Evolutionary conservation across 1,140 invertebrate genomes (phyloP).

Genomic region (Liolophura sinensis): DNA sequence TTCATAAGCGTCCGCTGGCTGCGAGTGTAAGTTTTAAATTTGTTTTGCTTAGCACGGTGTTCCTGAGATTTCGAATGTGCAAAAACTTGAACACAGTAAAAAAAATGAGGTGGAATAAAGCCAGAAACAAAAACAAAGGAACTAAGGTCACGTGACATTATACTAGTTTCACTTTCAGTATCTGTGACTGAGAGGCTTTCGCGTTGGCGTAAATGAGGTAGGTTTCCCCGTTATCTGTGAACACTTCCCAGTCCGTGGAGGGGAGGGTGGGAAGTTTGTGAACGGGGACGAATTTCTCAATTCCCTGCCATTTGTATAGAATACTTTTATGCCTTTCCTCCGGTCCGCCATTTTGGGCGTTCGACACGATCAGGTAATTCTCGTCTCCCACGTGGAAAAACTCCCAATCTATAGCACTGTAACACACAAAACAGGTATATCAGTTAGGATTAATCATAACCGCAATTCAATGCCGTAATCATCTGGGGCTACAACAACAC

Average conservation of each 20-base stretch:
- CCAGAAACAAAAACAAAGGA: too few relatives aligned
- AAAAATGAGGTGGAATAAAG: too few relatives aligned
- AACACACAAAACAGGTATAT: conserved; percentile 8
- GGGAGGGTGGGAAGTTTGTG: conserved; percentile 45
- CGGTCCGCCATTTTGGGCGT: conserved; percentile 45
- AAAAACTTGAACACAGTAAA: too few relatives aligned
- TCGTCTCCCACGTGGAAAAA: conserved; percentile 47
- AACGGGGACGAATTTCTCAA: conserved; percentile 52
- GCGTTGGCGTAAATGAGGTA: conserved; percentile 51
- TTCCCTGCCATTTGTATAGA: conserved; percentile 54
- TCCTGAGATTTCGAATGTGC: too few relatives aligned
- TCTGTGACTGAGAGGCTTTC: conserved; percentile 40
- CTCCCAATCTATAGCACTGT: conserved; percentile 56
- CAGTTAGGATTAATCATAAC: neutral
- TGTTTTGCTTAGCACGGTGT: too few relatives aligned
- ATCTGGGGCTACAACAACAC: too few relatives aligned
- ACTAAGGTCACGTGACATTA: conserved; percentile 2
- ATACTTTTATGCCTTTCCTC: conserved; percentile 32
- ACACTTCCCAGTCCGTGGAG: conserved; percentile 51
- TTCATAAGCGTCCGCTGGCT: too few relatives aligned
- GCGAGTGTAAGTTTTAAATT: too few relatives aligned
- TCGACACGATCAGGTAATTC: conserved; percentile 51
- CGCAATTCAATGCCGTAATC: too few relatives aligned
- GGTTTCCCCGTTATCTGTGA: conserved; percentile 33
- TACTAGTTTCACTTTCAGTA: conserved; percentile 43